Conservation (phyloP, 2,797 vertebrate genomes). For the Centropyge bicolor region DNA sequence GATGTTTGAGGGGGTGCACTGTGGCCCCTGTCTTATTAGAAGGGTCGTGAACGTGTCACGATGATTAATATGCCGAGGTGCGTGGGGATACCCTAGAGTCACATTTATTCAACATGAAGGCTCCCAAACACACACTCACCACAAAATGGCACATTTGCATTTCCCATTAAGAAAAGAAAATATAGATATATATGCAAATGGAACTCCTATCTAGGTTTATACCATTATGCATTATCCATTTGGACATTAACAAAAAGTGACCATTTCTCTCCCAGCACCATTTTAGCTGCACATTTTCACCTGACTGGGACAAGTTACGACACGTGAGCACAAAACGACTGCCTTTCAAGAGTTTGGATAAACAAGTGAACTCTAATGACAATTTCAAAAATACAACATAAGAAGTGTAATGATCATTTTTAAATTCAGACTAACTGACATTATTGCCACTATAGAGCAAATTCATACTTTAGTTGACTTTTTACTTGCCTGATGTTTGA, state of each 20-base stretch:
- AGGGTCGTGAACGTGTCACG: constrained; percentile 91
- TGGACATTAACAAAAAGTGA: constrained; percentile 83
- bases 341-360: constrained; percentile 32
- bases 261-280: constrained; percentile 67
- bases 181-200: constrained; percentile 89
- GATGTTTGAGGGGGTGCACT: constrained; percentile 85
- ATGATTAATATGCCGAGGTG: constrained; percentile 92
- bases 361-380: constrained; percentile 18
- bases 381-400: neutral
- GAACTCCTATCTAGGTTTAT: constrained; percentile 79
- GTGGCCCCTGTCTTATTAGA: constrained; percentile 92
- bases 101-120: constrained; percentile 87
- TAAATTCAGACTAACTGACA: constrained; percentile 15
- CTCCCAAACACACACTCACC: constrained; percentile 84
- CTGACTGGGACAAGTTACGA: constrained; percentile 57
- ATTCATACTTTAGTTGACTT: neutral
- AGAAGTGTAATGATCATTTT: constrained; percentile 14
- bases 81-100: constrained; percentile 89
- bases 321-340: constrained; percentile 17
- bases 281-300: constrained; percentile 62
- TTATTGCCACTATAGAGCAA: neutral
- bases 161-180: constrained; percentile 89
- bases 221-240: constrained; percentile 81
- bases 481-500: constrained; percentile 11
- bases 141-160: constrained; percentile 90